Conservation (phyloP, 2,797 vertebrate species). For the Sebastes vulpes region DNA sequence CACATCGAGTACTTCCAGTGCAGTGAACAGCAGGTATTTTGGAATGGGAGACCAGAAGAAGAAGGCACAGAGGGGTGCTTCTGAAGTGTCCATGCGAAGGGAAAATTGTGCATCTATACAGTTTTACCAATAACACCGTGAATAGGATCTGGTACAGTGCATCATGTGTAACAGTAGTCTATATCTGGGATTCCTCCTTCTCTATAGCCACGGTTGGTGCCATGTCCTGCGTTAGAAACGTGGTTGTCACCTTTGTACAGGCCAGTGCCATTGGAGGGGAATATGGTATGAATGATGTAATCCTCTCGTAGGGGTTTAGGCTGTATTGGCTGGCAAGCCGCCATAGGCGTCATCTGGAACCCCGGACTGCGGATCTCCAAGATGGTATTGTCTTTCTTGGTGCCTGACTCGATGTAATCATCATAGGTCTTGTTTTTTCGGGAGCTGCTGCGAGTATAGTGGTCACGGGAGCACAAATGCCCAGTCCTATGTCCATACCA, state of each 20-base stretch:
- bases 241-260: slow-evolving; percentile 91
- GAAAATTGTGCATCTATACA: slow-evolving; percentile 88
- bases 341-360: slow-evolving; percentile 94
- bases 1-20: slow-evolving; percentile 72
- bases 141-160: slow-evolving; percentile 77
- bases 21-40: slow-evolving; percentile 84
- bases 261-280: slow-evolving; percentile 93
- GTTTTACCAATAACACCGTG: slow-evolving; percentile 79
- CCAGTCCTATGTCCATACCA: slow-evolving; percentile 91
- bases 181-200: slow-evolving; percentile 93
- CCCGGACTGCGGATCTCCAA: slow-evolving; percentile 92
- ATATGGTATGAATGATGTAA: slow-evolving; percentile 96
- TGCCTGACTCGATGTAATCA: slow-evolving; percentile 94
- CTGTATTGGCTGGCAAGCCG: slow-evolving; percentile 83
- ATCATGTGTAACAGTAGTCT: slow-evolving; percentile 96
- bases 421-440: slow-evolving; percentile 92
- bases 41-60: slow-evolving; percentile 88
- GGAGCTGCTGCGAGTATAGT: slow-evolving; percentile 88
- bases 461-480: slow-evolving; percentile 86
- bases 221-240: slow-evolving; percentile 88
- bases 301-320: slow-evolving; percentile 91
- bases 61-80: slow-evolving; percentile 89
- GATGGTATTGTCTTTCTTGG: slow-evolving; percentile 96
- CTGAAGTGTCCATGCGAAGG: slow-evolving; percentile 85
- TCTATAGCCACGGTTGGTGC: slow-evolving; percentile 93